Base-by-base conservation (phyloP, 2,797 vertebrate genomes). In the Pitangus sulphuratus region DNA sequence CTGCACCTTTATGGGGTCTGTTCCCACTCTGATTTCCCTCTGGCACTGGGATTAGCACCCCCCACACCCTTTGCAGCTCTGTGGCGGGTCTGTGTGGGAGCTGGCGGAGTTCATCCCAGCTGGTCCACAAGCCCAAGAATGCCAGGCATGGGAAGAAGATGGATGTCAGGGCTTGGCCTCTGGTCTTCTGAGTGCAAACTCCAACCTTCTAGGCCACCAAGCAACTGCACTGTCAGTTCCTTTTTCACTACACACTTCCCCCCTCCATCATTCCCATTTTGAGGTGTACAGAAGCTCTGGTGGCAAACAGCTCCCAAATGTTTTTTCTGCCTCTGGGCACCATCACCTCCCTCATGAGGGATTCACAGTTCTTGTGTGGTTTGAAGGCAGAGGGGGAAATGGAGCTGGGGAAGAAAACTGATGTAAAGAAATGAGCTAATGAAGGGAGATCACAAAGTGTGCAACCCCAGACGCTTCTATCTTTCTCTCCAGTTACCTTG, bases 401-500 rank as follows among this genome's bases (percentile, higher is more conserved):
- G 51, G 90, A 94, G 77, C 80, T 48, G 72, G 62, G 37, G 79
- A 89, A 86, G 74, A 62, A 87, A 88, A 74, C 92, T 82, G 88
- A 87, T 91, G 66, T 69, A 42, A 86, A 95, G 94, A 93, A 97
- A 94, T 93, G 94, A 95, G 90, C 83, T 96, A 95, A 97, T 95
- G 96, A 95, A 94, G 92, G 48, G 88, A 95, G 94, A 96, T 96
- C 95, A 95, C 95, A 84, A 97, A 95, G 85, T 97, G 94, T 96
- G 85, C 94, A 96, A 97, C 93, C 86, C 80, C 77, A 93, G 92
- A 72, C 3, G 0, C 74, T 95, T 86, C 84, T 84, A 95, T 95
- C 94, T 94, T 94, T 93, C 91, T 95, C 95, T 95, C 74, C 90
- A 95, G 95, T 97, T 97, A 95, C 96, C 96, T 96, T 94, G 96